These are phyloP conservation scores for Diacarnus erythraeanus DNA, from an alignment of 37 sponge, comb jelly and placozoan species.

Conservation along the genomic window DNA sequence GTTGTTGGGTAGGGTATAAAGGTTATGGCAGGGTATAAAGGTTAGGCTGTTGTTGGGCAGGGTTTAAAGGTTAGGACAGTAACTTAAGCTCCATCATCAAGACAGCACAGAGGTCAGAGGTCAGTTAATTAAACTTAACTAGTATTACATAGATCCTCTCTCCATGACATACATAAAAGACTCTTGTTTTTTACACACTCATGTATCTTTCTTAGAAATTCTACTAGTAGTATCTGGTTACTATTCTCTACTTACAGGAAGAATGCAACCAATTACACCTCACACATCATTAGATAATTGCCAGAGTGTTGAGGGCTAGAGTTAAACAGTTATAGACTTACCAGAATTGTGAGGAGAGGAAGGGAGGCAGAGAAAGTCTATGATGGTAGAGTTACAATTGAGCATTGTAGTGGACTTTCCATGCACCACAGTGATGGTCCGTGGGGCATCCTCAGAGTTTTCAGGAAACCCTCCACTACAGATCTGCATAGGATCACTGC, in stretches of 20 bases:
- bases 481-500: slow-evolving; percentile 17
- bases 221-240: too few relatives aligned
- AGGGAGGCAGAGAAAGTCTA: slow-evolving; percentile 57
- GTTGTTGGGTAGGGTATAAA: not conserved
- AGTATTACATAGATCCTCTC: too few relatives aligned
- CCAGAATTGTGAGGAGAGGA: slow-evolving; percentile 34
- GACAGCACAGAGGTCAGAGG: too few relatives aligned
- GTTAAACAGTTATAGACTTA: slow-evolving; percentile 5
- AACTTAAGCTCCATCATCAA: too few relatives aligned
- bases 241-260: too few relatives aligned
- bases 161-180: too few relatives aligned
- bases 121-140: too few relatives aligned
- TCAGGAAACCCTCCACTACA: slow-evolving; percentile 50
- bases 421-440: slow-evolving; percentile 17
- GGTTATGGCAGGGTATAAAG: not conserved
- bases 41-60: not conserved
- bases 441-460: slow-evolving; percentile 3
- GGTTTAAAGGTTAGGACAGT: not conserved
- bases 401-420: slow-evolving; percentile 27
- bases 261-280: too few relatives aligned
- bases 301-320: not conserved
- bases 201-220: too few relatives aligned
- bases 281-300: too few relatives aligned
- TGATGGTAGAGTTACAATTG: slow-evolving; percentile 25
- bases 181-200: too few relatives aligned